Conservation (phyloP, 2,113 vertebrate species). For the Tretioscincus oriximinensis region DNA sequence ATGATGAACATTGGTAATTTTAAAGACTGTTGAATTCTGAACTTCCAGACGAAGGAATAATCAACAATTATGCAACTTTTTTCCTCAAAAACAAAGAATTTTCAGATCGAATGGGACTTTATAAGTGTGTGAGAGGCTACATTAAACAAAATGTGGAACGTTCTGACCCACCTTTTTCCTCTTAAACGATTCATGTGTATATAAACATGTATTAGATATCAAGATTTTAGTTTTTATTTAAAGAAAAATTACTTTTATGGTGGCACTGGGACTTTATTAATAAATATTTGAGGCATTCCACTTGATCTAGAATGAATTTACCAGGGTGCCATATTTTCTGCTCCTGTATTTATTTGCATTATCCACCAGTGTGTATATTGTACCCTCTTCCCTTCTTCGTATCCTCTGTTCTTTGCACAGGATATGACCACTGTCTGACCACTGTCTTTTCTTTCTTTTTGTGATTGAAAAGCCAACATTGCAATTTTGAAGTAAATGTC, state of each 20-base stretch:
- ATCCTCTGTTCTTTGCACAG: conserved; percentile 72
- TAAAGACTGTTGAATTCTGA: conserved; percentile 70
- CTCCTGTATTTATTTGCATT: conserved; percentile 77
- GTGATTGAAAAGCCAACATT: conserved; percentile 79
- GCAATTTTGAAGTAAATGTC: conserved; percentile 80
- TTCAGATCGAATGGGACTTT: conserved; percentile 65
- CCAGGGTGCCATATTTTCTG: conserved; percentile 71
- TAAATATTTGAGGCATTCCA: conserved; percentile 76
- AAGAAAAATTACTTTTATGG: conserved; percentile 69
- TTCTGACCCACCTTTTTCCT: conserved; percentile 70
- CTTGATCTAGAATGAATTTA: conserved; percentile 67
- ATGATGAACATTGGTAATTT: conserved; percentile 60
- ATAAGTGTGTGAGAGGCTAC: conserved; percentile 53
- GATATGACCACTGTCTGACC: conserved; percentile 76
- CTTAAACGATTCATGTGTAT: conserved; percentile 69
- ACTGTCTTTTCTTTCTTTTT: conserved; percentile 76
- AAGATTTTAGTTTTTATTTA: conserved; percentile 77
- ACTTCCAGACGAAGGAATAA: conserved; percentile 71
- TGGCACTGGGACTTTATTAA: conserved; percentile 79
- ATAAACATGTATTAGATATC: conserved; percentile 73
- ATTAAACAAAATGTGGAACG: conserved; percentile 60
- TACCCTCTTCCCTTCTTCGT: conserved; percentile 69
- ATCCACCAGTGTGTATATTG: conserved; percentile 65
- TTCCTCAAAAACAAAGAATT: conserved; percentile 68
- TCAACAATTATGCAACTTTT: conserved; percentile 79